phyloP scores from a whole-genome alignment of 1,140 invertebrate genomes.

The Drosophila kanapiae region DNA sequence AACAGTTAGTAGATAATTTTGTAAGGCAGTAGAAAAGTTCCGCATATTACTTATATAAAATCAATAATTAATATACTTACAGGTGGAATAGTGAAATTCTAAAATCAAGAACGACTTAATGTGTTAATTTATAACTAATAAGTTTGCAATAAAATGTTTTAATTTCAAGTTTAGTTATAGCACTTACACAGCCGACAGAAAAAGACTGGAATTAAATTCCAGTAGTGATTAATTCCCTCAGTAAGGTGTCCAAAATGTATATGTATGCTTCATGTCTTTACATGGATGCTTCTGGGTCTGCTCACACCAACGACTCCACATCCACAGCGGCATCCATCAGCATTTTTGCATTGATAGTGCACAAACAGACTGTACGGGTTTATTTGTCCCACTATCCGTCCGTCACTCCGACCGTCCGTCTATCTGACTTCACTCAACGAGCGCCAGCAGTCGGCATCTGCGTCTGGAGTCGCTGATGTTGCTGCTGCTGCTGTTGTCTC shows the following conservation, averaged over 20 bases:
- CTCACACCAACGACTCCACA: background rate
- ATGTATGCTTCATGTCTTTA: background rate
- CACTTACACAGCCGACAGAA: no score
- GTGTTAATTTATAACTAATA: no score
- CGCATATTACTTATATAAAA: no score
- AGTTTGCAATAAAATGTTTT: no score
- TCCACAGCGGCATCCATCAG: slow-evolving; percentile 1
- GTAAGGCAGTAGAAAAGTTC: no score
- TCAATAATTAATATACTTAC: no score
- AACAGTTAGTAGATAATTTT: no score
- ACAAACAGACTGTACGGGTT: slow-evolving; percentile 28
- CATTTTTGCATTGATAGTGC: slow-evolving; percentile 31
- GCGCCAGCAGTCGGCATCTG: slow-evolving; percentile 71
- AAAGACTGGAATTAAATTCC: background rate
- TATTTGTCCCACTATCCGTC: slow-evolving; percentile 43
- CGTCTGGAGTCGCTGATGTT: slow-evolving; percentile 39
- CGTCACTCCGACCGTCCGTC: slow-evolving; percentile 27
- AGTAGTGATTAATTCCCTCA: background rate
- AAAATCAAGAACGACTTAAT: background rate
- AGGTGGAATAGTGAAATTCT: no score
- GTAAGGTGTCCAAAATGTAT: background rate
- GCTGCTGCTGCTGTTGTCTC: slow-evolving; percentile 47
- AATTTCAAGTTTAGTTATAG: no score
- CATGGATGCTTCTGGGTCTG: background rate
- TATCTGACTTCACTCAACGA: slow-evolving; percentile 66